A percentile compares a stretch with the other conserved stretches of the same genome.
phyloP scores from a whole-genome alignment of 2,888 invertebrate species.

The Smittia aterrima region DNA sequence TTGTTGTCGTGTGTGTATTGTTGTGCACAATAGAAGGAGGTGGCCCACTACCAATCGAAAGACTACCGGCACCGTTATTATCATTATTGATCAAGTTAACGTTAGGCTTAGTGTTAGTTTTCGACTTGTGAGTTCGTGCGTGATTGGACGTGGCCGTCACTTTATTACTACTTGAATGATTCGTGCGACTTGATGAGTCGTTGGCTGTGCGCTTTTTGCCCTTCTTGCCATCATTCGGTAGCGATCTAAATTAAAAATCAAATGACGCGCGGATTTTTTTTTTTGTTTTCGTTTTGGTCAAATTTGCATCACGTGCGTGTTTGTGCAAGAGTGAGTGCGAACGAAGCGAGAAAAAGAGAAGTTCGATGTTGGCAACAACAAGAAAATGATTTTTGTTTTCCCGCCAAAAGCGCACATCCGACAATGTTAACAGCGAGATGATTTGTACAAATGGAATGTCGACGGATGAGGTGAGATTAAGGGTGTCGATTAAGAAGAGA shows the following conservation, averaged over 20 bases:
- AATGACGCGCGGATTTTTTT: conserved; percentile 1
- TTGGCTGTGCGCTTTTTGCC: conserved; percentile 46
- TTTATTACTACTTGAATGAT: conserved; percentile 29
- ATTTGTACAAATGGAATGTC: conserved; percentile 34
- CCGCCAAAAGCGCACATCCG: conserved; percentile 38
- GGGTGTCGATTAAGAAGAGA: neutral
- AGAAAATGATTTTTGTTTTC: conserved; percentile 15
- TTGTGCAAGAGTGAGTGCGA: neutral
- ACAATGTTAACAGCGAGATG: neutral
- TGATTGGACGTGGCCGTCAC: conserved; percentile 22
- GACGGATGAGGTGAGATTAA: neutral
- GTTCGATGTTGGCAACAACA: neutral
- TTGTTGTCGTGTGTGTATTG: neutral
- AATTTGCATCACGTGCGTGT: neutral
- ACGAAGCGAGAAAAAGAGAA: neutral
- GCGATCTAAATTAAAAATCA: conserved; percentile 49
- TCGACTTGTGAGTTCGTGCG: conserved; percentile 35
- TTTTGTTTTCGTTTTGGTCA: neutral
- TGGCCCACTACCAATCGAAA: conserved; percentile 14
- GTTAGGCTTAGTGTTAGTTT: conserved; percentile 33
- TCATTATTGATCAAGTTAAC: conserved; percentile 11
- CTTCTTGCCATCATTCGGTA: conserved; percentile 54
- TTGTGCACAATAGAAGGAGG: conserved; percentile 1
- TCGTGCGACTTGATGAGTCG: conserved; percentile 15
- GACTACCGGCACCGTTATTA: conserved; percentile 29